A percentile compares a stretch with the other conserved stretches of the same genome.
Evolutionary conservation across 2,888 invertebrate genomes (phyloP).

Genomic region (Tiphia femorata): DNA sequence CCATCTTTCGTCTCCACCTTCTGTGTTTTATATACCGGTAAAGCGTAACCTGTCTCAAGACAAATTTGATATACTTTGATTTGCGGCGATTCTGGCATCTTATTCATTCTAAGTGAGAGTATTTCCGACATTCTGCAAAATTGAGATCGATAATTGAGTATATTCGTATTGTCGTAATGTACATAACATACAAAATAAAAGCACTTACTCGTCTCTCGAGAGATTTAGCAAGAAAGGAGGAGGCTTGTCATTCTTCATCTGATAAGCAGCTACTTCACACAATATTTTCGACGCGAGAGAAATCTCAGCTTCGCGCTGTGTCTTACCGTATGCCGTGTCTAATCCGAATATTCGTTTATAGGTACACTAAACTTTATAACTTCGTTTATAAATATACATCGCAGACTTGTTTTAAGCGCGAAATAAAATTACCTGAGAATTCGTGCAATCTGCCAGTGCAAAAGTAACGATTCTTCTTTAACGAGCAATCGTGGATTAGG

Average conservation of each 20-base stretch:
- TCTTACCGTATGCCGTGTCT: constrained; percentile 35
- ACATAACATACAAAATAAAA: background rate
- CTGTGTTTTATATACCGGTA: constrained; percentile 37
- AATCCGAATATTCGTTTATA: too few relatives aligned
- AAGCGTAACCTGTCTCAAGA: constrained; percentile 31
- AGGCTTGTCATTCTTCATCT: constrained; percentile 38
- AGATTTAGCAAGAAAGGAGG: constrained; percentile 22
- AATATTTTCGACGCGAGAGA: constrained; percentile 39
- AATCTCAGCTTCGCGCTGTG: constrained; percentile 31
- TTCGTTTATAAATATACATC: too few relatives aligned
- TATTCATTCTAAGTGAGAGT: constrained; percentile 22
- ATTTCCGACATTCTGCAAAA: constrained; percentile 49
- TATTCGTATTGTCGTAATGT: background rate
- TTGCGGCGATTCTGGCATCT: constrained; percentile 34
- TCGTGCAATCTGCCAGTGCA: constrained; percentile 43
- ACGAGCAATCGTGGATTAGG: constrained; percentile 11
- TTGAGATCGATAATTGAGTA: background rate
- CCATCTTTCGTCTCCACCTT: constrained; percentile 24
- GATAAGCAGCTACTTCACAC: constrained; percentile 35
- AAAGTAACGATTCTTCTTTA: constrained; percentile 32
- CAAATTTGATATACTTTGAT: constrained; percentile 48
- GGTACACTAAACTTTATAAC: too few relatives aligned
- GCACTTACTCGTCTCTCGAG: constrained; percentile 42
- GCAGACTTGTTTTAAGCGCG: too few relatives aligned
- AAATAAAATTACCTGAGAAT: constrained; percentile 18